These are phyloP conservation scores for Amphipyra tragopoginis DNA, from an alignment of 2,888 invertebrate species.

Conservation along the genomic window DNA sequence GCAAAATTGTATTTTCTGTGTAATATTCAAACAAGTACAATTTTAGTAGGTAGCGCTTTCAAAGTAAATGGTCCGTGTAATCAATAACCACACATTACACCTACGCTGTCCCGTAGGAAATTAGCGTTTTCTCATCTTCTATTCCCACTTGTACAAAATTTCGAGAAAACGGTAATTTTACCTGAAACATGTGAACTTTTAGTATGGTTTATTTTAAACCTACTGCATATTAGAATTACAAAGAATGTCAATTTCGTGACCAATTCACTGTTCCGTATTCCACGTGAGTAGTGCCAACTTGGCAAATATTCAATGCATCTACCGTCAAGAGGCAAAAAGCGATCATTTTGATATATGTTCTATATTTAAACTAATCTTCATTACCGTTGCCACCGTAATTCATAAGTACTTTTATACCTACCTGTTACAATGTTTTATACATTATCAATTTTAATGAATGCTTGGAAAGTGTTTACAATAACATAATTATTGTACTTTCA, in stretches of 20 bases:
- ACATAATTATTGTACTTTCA: no score
- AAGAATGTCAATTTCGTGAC: conserved; percentile 58
- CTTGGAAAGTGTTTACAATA: not conserved
- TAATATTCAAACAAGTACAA: not conserved
- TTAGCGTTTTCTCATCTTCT: not conserved
- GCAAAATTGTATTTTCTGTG: not conserved
- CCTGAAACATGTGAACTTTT: not conserved
- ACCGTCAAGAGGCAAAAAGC: conserved; percentile 60
- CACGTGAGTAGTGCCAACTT: conserved; percentile 74
- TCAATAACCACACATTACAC: not conserved
- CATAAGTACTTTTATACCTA: not conserved
- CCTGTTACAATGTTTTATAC: not conserved
- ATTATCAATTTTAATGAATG: not conserved
- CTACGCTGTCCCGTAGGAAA: not conserved
- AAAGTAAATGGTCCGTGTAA: not conserved
- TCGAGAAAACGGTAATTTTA: not conserved
- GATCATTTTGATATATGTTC: conserved; percentile 54
- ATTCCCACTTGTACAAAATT: not conserved
- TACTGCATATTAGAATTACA: conserved; percentile 22
- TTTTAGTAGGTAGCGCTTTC: not conserved
- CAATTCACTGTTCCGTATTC: conserved; percentile 70
- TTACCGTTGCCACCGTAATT: conserved; percentile 27
- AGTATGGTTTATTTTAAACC: conserved; percentile 17
- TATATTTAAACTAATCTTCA: conserved; percentile 33
- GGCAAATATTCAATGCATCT: conserved; percentile 79